Percentiles rank a stretch among this genome's conserved stretches.
phyloP scores from a whole-genome alignment of 1,140 invertebrate genomes.

The Scaptomyza pallida region DNA sequence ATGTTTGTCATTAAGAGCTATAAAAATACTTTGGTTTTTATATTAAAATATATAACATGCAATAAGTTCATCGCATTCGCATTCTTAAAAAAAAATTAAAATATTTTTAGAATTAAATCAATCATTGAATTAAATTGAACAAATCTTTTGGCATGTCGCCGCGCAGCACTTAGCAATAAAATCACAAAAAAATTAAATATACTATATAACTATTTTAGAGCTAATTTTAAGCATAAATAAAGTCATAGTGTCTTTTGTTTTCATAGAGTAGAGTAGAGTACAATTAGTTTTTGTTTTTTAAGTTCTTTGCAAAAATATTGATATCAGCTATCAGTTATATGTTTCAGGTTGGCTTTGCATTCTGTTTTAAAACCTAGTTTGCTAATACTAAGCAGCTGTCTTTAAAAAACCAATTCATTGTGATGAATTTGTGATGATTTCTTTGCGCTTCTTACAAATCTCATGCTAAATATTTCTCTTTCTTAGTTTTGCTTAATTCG shows the following conservation, averaged over 20 bases:
- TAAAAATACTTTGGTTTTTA: conserved; percentile 75
- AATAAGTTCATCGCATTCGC: conserved; percentile 20
- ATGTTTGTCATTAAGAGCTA: conserved; percentile 30
- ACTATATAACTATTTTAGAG: conserved; percentile 23
- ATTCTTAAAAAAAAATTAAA: conserved; percentile 57
- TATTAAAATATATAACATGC: conserved; percentile 32
- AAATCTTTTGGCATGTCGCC: conserved; percentile 50
- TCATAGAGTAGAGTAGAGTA: too few species aligned
- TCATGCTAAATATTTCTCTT: conserved; percentile 29
- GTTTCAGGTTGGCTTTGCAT: conserved; percentile 32
- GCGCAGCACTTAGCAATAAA: conserved; percentile 67
- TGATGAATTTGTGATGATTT: conserved; percentile 24
- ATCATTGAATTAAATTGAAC: conserved; percentile 33
- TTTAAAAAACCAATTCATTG: conserved; percentile 20
- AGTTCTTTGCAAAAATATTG: conserved; percentile 58
- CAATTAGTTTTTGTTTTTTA: conserved; percentile 17
- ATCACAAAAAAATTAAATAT: conserved; percentile 80
- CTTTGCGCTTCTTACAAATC: conserved; percentile 37
- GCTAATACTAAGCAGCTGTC: conserved; percentile 43
- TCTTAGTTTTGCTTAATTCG: conserved; percentile 40
- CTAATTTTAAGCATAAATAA: conserved; percentile 39
- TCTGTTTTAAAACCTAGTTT: conserved; percentile 45
- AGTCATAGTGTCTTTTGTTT: conserved; percentile 25
- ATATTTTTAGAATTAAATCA: conserved; percentile 26
- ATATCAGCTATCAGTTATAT: conserved; percentile 39